A percentile compares a stretch with the other conserved stretches of the same genome.
Evolutionary conservation across 2,797 vertebrate species (phyloP).

Genomic region (Cossypha polioptera): DNA sequence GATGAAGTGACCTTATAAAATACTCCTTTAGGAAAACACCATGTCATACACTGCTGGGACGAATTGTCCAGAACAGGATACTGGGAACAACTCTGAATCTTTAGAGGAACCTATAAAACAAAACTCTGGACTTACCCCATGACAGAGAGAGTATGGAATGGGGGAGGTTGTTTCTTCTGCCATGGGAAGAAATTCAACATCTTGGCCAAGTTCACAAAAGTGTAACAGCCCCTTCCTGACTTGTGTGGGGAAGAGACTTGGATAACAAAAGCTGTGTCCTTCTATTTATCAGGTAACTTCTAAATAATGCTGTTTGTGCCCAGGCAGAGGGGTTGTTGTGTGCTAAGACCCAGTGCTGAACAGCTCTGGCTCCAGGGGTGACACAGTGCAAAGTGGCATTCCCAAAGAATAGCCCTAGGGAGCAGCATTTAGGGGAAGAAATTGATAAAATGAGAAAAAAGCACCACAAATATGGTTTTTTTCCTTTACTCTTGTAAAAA

Average conservation of each 20-base stretch:
- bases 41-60: not conserved
- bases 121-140: not conserved
- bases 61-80: not conserved
- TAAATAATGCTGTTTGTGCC: not conserved
- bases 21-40: not conserved
- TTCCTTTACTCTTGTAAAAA: not conserved
- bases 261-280: not conserved
- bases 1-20: not conserved
- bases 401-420: not conserved
- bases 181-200: not conserved
- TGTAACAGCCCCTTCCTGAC: not conserved
- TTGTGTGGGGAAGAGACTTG: not conserved
- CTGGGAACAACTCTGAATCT: not conserved
- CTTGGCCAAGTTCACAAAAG: not conserved
- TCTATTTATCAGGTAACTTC: not conserved
- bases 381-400: not conserved
- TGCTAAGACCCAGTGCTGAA: not conserved
- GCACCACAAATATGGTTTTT: rapidly evolving
- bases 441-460: not conserved
- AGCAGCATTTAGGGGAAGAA: not conserved
- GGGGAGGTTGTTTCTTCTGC: not conserved
- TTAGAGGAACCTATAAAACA: not conserved
- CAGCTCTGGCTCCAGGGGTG: not conserved
- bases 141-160: not conserved
- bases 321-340: not conserved